A percentile compares a stretch with the other conserved stretches of the same genome.
These are phyloP conservation scores for Caenorhabditis wallacei DNA, from an alignment of 2,888 invertebrate species.

Conservation along the genomic window DNA sequence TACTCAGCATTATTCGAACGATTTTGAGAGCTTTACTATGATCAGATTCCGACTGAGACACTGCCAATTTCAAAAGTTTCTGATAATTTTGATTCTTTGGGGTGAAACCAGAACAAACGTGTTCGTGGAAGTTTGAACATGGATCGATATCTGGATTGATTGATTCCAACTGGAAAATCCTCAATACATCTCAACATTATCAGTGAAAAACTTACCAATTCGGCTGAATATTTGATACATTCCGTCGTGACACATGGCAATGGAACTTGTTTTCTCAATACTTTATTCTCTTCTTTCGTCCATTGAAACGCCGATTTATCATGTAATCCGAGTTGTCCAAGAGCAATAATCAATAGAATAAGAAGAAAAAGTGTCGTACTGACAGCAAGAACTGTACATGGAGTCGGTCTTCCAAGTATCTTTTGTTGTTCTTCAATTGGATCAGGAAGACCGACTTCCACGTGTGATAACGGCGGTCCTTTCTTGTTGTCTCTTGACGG, in stretches of 20 bases:
- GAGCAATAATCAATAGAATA: conserved; percentile 33
- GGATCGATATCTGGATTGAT: conserved; percentile 13
- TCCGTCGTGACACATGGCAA: conserved; percentile 27
- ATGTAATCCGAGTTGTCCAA: conserved; percentile 46
- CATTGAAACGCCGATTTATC: conserved; percentile 29
- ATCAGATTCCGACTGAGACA: background rate
- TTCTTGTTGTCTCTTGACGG: background rate
- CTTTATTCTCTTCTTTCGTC: background rate
- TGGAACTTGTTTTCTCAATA: background rate
- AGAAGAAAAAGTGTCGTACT: conserved; percentile 40
- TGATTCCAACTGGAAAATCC: conserved; percentile 21
- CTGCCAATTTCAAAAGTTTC: conserved; percentile 19
- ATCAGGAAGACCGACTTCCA: conserved; percentile 28
- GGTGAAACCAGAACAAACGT: conserved; percentile 34
- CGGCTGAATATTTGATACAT: conserved; percentile 38
- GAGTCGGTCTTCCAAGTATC: conserved; percentile 19
- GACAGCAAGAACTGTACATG: conserved; percentile 40
- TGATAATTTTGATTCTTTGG: conserved; percentile 8
- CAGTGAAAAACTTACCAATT: conserved; percentile 25
- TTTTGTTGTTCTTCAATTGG: conserved; percentile 39
- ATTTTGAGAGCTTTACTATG: conserved; percentile 24
- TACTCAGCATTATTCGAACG: conserved; percentile 37
- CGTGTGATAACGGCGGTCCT: background rate
- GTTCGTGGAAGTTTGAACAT: conserved; percentile 38
- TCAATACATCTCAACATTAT: background rate